Base-by-base conservation (phyloP, 1,140 invertebrate species). In the Procambarus virginalis region DNA sequence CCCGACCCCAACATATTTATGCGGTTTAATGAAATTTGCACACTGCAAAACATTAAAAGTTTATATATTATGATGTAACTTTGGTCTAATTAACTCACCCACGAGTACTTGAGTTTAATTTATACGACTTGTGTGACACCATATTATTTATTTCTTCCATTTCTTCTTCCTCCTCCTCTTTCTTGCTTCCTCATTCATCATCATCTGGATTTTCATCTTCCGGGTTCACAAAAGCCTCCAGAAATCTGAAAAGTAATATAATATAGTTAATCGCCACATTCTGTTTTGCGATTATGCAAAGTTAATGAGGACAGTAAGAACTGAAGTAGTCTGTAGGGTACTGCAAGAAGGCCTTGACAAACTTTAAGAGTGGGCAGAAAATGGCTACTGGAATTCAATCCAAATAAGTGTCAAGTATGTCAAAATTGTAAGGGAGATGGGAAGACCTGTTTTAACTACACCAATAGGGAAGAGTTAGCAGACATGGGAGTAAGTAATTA, bases 81-180 rank as follows among this genome's bases (percentile, higher is more conserved):
- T 68, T 60, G 60, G 81, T 83, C 64, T 83, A 22, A 46, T 14
- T 22, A 20, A n/a, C 68, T 73, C 20, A 83, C 81, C 48, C 45
- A 70, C 45, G 45, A n/a, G 64, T 60, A 20, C 34, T 46, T 58
- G 14, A 22, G 51, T 70, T n/a, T 34, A 10, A 46, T 58, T 73
- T 89, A 77, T 83, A 68, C 73, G 34, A 84, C 81, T 76, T 80
- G 73, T 75, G 81, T 89, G 48, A 77, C 55, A 64, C 48, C 87
- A 84, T 89, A 48, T 89, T 89, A 51, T 89, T 89, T 4, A 89
- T 84, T 77, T 89, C 87, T 83, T 81, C 86, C 86, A 82, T 83
- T 58, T 89, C 86, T 89, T 89, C 86, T 68, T 89, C 86, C 70
- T 87, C 86, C 22, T 89, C 86, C 34, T 82, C 79, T 80, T 55